Evolutionary conservation across 2,797 vertebrate species (phyloP), one percentile per base, ranked within the genome.

Genomic region (Catamblyrhynchus diadema): DNA sequence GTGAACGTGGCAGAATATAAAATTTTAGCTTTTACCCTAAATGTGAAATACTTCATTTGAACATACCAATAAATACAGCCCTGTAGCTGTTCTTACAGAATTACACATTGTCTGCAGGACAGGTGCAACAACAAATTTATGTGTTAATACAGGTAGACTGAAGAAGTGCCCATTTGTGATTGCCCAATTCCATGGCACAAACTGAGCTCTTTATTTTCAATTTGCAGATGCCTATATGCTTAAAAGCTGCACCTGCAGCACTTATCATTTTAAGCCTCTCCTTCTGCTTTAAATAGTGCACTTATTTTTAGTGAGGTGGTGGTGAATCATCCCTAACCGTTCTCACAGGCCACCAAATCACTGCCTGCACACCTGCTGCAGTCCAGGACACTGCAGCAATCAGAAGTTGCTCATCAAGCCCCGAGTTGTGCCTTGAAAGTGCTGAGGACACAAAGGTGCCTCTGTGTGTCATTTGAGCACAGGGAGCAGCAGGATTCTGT

Each of bases 221-320:
- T 56, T 94, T 91, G 50, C 54, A 88, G 70, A 71, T 71, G 22
- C 45, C 69, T 44, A 3, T 37, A 24, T 11, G 13, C 75, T 89
- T 56, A 72, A 94, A 94, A 94, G 79, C 57, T 80, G 83, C 60
- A 75, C 77, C 62, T 91, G 81, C 86, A 95, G 88, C 94, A 93
- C 94, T 94, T 96, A 82, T 2, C 22, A 48, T 81, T 92, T 79
- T 56, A 75, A 89, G 32, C 42, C 44, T 95, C 37, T 82, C 44
- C 48, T 94, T 61, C 69, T 66, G 50, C 37, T 93, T 87, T 90
- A 86, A 86, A 59, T 39, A 51, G 45, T 87, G 93, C 93, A 90
- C 95, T 97, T 96, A 91, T 14, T 80, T 90, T 75, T 90, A 78
- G 59, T 25, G 66, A 91, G 54, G n/a, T 51, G 47, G n/a, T 57